These are phyloP conservation scores for Pseudonaja textilis DNA, from an alignment of 2,113 vertebrate species.

Conservation along the genomic window DNA sequence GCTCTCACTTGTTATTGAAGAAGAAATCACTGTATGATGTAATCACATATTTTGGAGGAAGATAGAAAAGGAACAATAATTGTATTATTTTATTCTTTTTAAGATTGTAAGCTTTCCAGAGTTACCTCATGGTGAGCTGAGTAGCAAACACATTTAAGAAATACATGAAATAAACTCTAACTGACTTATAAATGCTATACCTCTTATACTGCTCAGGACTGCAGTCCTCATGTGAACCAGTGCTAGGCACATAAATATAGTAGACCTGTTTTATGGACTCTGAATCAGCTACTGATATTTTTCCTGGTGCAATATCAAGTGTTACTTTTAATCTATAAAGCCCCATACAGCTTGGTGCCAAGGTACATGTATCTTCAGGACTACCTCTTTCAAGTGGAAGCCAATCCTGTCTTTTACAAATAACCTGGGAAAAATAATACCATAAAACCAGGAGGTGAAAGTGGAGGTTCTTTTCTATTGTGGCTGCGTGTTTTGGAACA, in stretches of 20 bases:
- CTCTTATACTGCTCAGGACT: conserved; percentile 1
- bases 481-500: background rate
- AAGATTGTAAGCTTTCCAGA: background rate
- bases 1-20: conserved; percentile 63
- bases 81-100: background rate
- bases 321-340: background rate
- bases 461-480: background rate
- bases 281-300: background rate
- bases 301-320: background rate
- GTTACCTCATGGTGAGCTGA: too few relatives aligned
- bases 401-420: background rate
- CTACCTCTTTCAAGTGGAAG: background rate
- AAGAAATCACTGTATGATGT: background rate
- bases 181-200: background rate
- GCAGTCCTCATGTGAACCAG: background rate
- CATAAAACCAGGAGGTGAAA: background rate
- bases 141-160: too few relatives aligned
- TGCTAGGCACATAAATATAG: background rate
- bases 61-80: background rate
- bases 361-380: background rate
- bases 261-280: background rate
- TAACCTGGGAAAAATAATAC: background rate
- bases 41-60: conserved; percentile 21
- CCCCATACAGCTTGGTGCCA: background rate
- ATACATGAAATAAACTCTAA: background rate